Evolutionary conservation across 2,113 vertebrate species (phyloP), one percentile per base, ranked within the genome.

Genomic region (Sylvietta virens): DNA sequence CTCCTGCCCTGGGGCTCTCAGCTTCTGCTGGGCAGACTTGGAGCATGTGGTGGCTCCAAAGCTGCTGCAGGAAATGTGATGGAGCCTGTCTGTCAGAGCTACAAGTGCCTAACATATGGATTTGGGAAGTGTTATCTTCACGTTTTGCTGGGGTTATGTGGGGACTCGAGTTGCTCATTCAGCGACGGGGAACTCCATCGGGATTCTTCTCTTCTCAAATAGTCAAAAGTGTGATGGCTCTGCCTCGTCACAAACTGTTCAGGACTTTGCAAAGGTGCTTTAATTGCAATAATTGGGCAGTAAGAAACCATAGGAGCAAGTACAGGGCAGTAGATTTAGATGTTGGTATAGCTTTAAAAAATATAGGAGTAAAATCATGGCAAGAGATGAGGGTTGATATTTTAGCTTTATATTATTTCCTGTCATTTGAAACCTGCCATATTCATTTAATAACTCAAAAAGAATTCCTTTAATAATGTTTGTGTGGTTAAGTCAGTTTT

Each of bases 21-120:
- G 6, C 61, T 70, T 28, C n/a, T 58, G 71, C 48, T 17, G 95
- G 84, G 39, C 8, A 91, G 47, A 62, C 69, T 51, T 10, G 48
- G 67, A 92, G 61, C 37, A 31, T 67, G 81, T 85, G 85, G 61
- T 37, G 64, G 21, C 88, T 95, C 65, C 16, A 1, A 17, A 93
- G 72, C 65, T 87, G 61, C 86, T 91, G 83, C 56, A 70, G 83
- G 74, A 23, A 62, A 81, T 40, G 95, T 70, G 93, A 71, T 92
- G 95, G 92, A 96, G 84, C 31, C 72, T 95, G 91, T 90, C 96
- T 97, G 86, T 91, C 96, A 94, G 91, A 80, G 79, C 77, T 56
- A 19, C 27, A 33, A 88, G 87, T 85, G 81, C 73, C 81, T 73
- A 18, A 37, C 81, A 72, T 76, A 86, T 51, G 62, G 74, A 74